Conservation (phyloP, 2,888 invertebrate species). For the Callosobruchus maculatus region DNA sequence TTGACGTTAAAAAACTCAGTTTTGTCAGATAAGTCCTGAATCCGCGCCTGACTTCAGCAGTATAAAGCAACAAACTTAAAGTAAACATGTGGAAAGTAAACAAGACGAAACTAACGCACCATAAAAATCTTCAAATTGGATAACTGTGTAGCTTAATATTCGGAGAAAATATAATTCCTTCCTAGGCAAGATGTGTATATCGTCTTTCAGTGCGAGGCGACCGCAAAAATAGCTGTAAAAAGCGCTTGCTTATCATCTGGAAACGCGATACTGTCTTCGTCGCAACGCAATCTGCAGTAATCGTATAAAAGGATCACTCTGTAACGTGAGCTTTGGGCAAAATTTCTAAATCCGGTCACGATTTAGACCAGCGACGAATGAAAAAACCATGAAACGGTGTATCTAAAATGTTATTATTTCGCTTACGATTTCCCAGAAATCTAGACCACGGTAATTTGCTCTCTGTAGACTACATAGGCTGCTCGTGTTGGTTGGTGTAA, state of each 20-base stretch:
- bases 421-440: constrained; percentile 12
- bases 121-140: too few species aligned
- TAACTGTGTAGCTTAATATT: too few species aligned
- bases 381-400: constrained; percentile 10
- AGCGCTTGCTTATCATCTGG: background rate
- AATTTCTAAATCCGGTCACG: constrained; percentile 39
- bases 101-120: too few species aligned
- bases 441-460: constrained; percentile 15
- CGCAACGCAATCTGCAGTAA: constrained; percentile 1
- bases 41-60: too few species aligned
- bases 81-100: too few species aligned
- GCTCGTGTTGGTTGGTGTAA: background rate
- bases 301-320: constrained; percentile 20
- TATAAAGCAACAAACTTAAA: too few species aligned
- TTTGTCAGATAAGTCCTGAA: too few species aligned
- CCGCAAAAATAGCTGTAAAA: background rate
- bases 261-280: background rate
- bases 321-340: constrained; percentile 34
- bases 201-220: background rate
- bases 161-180: too few species aligned
- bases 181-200: background rate
- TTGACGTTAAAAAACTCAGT: too few species aligned
- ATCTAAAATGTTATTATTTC: constrained; percentile 2
- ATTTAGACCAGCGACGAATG: constrained; percentile 16
- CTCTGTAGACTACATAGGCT: constrained; percentile 6